Evolutionary conservation across 30 jellyfish, hydroid and myxozoan genomes (phyloP), one percentile per base, ranked within the genome.

Genomic region (Hydractinia echinata): DNA sequence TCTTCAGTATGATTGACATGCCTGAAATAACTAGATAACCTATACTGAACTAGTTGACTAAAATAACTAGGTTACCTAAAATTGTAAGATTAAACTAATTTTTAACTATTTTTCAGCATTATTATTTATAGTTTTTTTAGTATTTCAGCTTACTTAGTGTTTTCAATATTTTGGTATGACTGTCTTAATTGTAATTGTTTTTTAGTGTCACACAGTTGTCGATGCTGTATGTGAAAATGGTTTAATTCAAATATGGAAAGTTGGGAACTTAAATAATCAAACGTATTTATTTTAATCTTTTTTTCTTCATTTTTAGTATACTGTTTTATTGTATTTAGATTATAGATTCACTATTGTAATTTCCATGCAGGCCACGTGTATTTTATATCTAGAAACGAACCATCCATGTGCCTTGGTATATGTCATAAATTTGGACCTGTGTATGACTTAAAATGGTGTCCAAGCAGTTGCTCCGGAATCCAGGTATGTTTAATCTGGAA

Each of bases 371-470:
- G 2, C 2, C 44, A 64, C 39, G 51, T 64, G 19, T 64, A n/a
- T 13, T 64, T 64, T 13, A n/a, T 58, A 58, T 64, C 39, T 6
- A 64, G 74, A 64, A 64, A 6, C 19, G 51, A 7, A 4, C 54
- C 39, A 58, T 67, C 83, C 4, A 19, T 74, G 51, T 49, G 70
- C 20, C 61, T 74, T 15, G 90, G 96, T 8, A 87, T 87, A 62
- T 87, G 83, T 19, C 85, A 74, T 10, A 82, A 67, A 49, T 87
- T 16, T 71, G 92, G 92, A 8, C 96, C 92, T 10, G 79, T 87
- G 9, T 81, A 30, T 60, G 67, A 76, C 87, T 39, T 87, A 39
- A 76, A 87, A 54, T 87, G 96, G 96, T 87, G 96, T 55, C 96
- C 96, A 16, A 61, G 87, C n/a, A 77, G 88, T 14, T 61, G 73